Percentiles rank a stretch among this genome's conserved stretches.
These are phyloP conservation scores for Gerris buenoi DNA, from an alignment of 1,140 invertebrate genomes.

Conservation along the genomic window DNA sequence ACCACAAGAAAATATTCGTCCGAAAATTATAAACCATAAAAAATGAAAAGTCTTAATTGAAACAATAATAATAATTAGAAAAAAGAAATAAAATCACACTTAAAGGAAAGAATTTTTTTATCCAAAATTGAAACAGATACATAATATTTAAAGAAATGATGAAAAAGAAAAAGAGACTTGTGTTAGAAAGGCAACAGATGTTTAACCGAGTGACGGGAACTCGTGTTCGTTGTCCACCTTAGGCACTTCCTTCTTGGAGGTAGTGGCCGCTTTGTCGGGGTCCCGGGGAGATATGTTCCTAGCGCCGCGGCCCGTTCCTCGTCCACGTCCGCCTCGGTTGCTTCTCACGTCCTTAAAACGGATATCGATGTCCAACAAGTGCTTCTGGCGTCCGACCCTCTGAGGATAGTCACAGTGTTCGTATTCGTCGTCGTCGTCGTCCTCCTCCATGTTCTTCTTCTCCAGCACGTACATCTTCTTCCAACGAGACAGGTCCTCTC, in stretches of 20 bases:
- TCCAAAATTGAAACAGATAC: no score
- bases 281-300: slow-evolving; percentile 10
- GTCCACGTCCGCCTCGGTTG: slow-evolving; percentile 29
- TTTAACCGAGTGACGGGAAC: slow-evolving; percentile 81
- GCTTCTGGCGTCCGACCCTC: slow-evolving; percentile 72
- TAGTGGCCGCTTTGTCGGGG: background rate
- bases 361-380: slow-evolving; percentile 74
- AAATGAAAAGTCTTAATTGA: no score
- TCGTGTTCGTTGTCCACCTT: slow-evolving; percentile 90
- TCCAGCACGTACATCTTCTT: slow-evolving; percentile 77
- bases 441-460: slow-evolving; percentile 55
- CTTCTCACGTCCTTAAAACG: slow-evolving; percentile 60
- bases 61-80: no score
- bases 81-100: no score
- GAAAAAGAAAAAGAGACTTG: no score
- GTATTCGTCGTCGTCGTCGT: slow-evolving; percentile 45
- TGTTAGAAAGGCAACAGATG: no score
- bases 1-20: no score
- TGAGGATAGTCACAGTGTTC: slow-evolving; percentile 68
- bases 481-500: slow-evolving; percentile 78
- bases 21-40: no score
- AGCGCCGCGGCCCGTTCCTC: slow-evolving; percentile 27
- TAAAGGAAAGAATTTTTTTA: no score
- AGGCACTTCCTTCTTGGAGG: slow-evolving; percentile 42
- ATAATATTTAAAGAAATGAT: no score